Evolutionary conservation across 2,797 vertebrate genomes (phyloP), one percentile per base, ranked within the genome.

Genomic region (Sebastes itinus): DNA sequence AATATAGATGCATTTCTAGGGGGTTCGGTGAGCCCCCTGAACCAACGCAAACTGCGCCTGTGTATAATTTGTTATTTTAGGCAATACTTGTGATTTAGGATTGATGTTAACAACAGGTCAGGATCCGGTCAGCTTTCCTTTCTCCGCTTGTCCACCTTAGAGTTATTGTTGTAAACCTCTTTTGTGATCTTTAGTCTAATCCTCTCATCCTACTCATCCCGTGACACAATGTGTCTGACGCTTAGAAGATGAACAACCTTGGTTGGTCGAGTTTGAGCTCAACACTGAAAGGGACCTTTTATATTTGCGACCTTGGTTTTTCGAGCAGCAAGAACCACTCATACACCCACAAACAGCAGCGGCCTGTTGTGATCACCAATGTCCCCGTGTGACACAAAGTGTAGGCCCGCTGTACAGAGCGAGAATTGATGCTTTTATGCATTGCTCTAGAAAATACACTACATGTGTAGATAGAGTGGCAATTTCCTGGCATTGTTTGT

Each of bases 391-490:
- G 54, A 79, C 69, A 81, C 58, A 30, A 76, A 61, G 35, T 14
- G 30, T 61, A 58, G 63, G 35, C 42, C 63, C 33, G 22, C 27
- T 52, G 33, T 69, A 33, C 38, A 81, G 30, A 70, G 63, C 58
- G 77, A 70, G 84, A 84, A 84, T 30, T 79, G 28, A 75, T 73
- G 67, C 72, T 88, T 86, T 87, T 62, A 22, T 75, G 25, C 33
- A 42, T 35, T 65, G 64, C 70, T 91, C 86, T 88, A 78, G 84
- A 92, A 90, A 80, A 55, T 61, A 32, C 75, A 75, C 56, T 8
- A 38, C 30, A 30, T 62, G 28, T 76, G 70, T 86, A 14, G 54
- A 67, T 75, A n/a, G 54, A 68, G 32, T 28, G n/a, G 42, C 42
- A 22, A 11, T 79, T 75, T 82, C 52, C 62, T 68, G 49, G 16